Percentiles rank a stretch among this genome's conserved stretches.
Conservation (phyloP, 2,113 vertebrate genomes). For the Orthonyx spaldingii region DNA sequence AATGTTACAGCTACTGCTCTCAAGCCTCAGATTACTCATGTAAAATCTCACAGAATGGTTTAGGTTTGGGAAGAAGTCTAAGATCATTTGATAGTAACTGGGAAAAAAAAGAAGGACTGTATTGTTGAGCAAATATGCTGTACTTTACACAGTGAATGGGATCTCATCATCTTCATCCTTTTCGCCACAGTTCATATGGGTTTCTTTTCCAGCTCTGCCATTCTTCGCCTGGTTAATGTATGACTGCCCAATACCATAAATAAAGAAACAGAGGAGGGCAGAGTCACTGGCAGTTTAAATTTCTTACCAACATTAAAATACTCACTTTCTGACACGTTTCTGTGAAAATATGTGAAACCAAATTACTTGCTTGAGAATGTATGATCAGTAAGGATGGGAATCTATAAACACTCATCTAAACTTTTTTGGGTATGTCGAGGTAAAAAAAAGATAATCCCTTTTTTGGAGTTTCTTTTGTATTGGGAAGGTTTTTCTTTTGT, state of each 20-base stretch:
- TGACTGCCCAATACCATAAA: neutral
- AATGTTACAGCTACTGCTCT: neutral
- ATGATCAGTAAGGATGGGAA: neutral
- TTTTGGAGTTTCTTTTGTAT: neutral
- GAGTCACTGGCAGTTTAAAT: neutral
- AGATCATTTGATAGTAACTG: neutral
- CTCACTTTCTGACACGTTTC: neutral
- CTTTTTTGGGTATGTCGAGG: neutral
- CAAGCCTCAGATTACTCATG: neutral
- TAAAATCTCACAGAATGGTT: neutral
- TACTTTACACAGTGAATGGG: neutral
- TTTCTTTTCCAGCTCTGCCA: neutral
- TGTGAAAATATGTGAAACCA: neutral
- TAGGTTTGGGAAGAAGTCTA: neutral
- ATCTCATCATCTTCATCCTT: neutral
- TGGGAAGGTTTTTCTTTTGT: neutral
- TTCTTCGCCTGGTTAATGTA: neutral
- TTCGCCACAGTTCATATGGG: neutral
- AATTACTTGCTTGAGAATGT: neutral
- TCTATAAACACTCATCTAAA: neutral
- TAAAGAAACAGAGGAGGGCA: neutral
- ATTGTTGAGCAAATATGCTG: neutral
- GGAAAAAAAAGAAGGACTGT: neutral
- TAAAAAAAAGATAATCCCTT: neutral
- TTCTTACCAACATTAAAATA: neutral